Evolutionary conservation across 1,140 invertebrate genomes (phyloP).

Genomic region (Solen grandis): DNA sequence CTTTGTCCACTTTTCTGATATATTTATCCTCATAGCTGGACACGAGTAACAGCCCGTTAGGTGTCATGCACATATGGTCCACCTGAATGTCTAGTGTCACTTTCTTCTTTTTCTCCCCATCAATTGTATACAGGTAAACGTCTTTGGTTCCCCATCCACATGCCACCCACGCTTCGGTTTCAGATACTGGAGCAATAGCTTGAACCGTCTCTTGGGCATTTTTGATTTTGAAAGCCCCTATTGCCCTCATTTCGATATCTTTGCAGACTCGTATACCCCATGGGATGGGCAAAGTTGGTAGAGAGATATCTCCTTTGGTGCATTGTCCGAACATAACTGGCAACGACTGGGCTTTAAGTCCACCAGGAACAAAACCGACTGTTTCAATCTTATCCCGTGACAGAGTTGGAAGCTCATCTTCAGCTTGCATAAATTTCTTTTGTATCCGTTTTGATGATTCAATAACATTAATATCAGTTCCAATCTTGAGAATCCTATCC

Average conservation of each 20-base stretch:
- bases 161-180: conserved; percentile 65
- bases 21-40: conserved; percentile 68
- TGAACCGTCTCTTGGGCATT: conserved; percentile 60
- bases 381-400: conserved; percentile 51
- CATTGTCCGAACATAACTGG: conserved; percentile 63
- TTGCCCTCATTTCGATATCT: conserved; percentile 60
- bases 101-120: conserved; percentile 58
- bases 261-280: conserved; percentile 64
- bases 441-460: conserved; percentile 59
- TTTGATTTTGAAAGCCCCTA: conserved; percentile 58
- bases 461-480: conserved; percentile 60
- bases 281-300: conserved; percentile 61
- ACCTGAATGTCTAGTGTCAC: conserved; percentile 63
- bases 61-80: conserved; percentile 59
- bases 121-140: conserved; percentile 57
- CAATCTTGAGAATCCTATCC: conserved; percentile 62
- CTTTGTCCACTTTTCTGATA: conserved; percentile 62
- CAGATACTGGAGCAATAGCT: conserved; percentile 65
- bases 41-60: conserved; percentile 59
- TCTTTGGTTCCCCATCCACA: conserved; percentile 66
- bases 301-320: conserved; percentile 58
- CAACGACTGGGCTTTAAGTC: conserved; percentile 51
- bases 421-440: conserved; percentile 61
- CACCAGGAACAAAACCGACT: conserved; percentile 60
- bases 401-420: conserved; percentile 60